Percentiles rank a stretch among this genome's conserved stretches.
Conservation (phyloP, 2,797 vertebrate genomes). For the Pipistrellus nathusii region DNA sequence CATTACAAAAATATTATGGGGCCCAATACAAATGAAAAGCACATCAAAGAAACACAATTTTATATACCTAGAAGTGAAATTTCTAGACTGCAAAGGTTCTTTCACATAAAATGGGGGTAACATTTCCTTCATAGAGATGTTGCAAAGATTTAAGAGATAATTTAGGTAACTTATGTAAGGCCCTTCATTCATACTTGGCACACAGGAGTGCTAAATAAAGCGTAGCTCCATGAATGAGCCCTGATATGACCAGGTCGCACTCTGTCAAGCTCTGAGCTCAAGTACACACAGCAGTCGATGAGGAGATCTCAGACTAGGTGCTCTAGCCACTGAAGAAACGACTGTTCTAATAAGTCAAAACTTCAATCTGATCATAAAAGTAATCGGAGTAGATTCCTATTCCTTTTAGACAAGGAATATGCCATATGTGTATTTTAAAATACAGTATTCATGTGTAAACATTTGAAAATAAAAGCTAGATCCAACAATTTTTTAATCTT, state of each 20-base stretch:
- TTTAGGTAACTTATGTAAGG: neutral
- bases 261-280: neutral
- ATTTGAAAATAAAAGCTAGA: slow-evolving; percentile 54
- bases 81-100: neutral
- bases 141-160: neutral
- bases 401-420: slow-evolving; percentile 35
- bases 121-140: neutral
- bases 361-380: neutral
- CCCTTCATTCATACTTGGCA: neutral
- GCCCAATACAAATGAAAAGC: slow-evolving; percentile 12
- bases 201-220: neutral
- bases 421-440: neutral
- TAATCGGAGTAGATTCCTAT: neutral
- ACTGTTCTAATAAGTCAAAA: neutral
- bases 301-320: neutral
- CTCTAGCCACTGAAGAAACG: neutral
- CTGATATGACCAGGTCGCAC: neutral
- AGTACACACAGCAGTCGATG: rapidly evolving
- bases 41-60: neutral
- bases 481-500: neutral
- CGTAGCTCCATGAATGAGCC: neutral
- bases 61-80: neutral
- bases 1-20: neutral
- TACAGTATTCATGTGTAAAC: neutral
- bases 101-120: neutral